These are phyloP conservation scores for Heliangelus exortis DNA, from an alignment of 2,797 vertebrate genomes.

Conservation along the genomic window DNA sequence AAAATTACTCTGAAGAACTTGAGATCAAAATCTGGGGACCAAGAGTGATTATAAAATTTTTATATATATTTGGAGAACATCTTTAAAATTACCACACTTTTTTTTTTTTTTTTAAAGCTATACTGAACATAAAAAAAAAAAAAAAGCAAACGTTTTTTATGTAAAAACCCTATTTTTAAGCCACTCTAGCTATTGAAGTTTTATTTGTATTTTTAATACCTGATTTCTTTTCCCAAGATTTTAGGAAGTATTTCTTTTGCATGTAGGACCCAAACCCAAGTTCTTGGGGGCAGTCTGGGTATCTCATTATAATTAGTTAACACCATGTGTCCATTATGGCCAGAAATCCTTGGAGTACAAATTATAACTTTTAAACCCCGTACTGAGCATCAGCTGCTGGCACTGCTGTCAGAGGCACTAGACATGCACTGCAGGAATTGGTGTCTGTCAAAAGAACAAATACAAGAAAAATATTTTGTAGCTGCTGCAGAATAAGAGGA, in stretches of 20 bases:
- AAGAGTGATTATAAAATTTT: not conserved
- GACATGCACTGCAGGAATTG: not conserved
- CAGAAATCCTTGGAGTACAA: not conserved
- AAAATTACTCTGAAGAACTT: not conserved
- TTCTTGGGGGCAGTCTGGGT: not conserved
- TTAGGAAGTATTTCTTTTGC: not conserved
- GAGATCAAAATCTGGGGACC: not conserved
- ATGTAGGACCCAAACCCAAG: not conserved
- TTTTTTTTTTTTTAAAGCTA: not conserved
- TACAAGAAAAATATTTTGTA: not conserved
- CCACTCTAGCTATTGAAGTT: not conserved
- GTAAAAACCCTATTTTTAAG: not conserved
- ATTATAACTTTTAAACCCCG: not conserved
- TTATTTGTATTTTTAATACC: not conserved
- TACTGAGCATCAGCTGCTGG: not conserved
- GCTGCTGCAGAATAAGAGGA: not conserved
- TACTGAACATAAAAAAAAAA: not conserved
- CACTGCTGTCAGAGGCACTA: not conserved
- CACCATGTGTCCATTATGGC: not conserved
- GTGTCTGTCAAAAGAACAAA: not conserved
- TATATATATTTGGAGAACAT: not conserved
- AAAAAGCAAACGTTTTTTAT: not conserved
- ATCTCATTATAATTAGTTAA: not conserved
- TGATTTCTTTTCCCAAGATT: not conserved
- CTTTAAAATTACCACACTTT: no score